Base-by-base conservation (phyloP, 2,888 invertebrate species). In the Allolobophora icterica region DNA sequence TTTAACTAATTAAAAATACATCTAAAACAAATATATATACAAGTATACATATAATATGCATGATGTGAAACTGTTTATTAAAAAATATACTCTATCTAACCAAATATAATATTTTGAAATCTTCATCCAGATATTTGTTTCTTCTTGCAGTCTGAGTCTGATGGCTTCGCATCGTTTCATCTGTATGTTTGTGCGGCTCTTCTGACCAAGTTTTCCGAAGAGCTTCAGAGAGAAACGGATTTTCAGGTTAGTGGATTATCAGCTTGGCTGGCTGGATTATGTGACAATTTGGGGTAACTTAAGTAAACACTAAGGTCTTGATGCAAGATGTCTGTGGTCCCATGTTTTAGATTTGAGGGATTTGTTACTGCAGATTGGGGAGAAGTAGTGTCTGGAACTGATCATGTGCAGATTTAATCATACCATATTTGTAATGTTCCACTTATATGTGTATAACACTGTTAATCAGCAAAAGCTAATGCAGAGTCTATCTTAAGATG, bases 101-200 rank as follows among this genome's bases (percentile, higher is more conserved):
- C 21, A 84, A 17, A 84, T 84, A n/a, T 33, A 84, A 84, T 84
- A 84, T 84, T 5, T 84, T 84, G 3, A 30, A 34, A 33, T 52
- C 24, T 35, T 19, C 2, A 84, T 3, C 30, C n/a, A 34, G 35
- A 84, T 4, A 34, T 87, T 21, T 34, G 35, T 89, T 38, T 45
- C n/a, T 21, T 45, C 38, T 71, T 95, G 90, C 93, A 96, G 96
- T 95, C 96, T 92, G 96, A 96, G 96, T 97, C 97, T 0, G 98
- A 99, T 96, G 98, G 98, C 42, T 99, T 99, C 96, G 98, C 99
- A 8, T 97, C 97, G 91, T 99, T 99, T 96, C 99, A 99, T 95
- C 96, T 99, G 34, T 99, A 99, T 96, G 99, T 99, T 0, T 99
- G 99, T 96, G 99, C 99, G n/a, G 99, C 99, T 15, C 99, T 99